Conservation (phyloP, 2,888 invertebrate genomes). For the Antheraea assamensis region DNA sequence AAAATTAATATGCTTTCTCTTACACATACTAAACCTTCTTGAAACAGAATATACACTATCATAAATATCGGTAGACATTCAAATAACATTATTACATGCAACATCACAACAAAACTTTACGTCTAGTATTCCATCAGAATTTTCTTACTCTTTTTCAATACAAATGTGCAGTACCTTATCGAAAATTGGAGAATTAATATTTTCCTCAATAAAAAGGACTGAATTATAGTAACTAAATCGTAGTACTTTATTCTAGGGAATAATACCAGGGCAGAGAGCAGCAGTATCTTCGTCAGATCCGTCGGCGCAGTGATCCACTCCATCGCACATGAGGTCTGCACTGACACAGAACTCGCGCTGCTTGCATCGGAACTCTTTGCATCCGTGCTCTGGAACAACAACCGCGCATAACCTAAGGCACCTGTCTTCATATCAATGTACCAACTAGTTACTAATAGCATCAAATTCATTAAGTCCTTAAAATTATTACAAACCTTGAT, state of each 20-base stretch:
- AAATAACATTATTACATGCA: too few relatives aligned
- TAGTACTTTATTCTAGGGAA: neutral
- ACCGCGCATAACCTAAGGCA: constrained; percentile 20
- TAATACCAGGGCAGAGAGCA: constrained; percentile 90
- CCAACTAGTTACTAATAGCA: neutral
- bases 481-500: neutral
- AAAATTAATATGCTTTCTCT: neutral
- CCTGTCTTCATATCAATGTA: constrained; percentile 22
- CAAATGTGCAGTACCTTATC: neutral
- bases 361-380: constrained; percentile 94
- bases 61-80: too few relatives aligned
- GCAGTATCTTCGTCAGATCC: constrained; percentile 95
- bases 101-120: too few relatives aligned
- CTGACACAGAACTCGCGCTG: constrained; percentile 95
- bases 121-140: too few relatives aligned
- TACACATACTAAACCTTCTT: too few relatives aligned
- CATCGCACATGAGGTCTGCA: constrained; percentile 95
- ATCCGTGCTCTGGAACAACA: constrained; percentile 88
- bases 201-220: neutral
- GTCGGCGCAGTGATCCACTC: constrained; percentile 96
- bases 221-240: neutral
- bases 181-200: neutral
- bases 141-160: too few relatives aligned
- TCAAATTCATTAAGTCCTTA: neutral
- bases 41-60: too few relatives aligned